Evolutionary conservation across 2,888 invertebrate species (phyloP).

Genomic region (Polydrusus cervinus): DNA sequence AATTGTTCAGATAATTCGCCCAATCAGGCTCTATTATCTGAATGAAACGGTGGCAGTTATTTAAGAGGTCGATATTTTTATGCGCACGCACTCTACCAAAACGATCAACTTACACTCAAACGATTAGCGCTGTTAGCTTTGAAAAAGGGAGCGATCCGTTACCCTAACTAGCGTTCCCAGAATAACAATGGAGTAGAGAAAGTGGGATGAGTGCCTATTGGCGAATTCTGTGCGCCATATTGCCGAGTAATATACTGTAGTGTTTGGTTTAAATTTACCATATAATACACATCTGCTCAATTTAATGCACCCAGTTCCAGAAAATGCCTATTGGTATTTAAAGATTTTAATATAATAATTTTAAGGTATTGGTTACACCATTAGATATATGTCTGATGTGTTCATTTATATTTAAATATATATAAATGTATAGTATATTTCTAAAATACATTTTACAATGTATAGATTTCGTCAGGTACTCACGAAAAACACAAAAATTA

Average conservation of each 20-base stretch:
- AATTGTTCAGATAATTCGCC: conserved; percentile 52
- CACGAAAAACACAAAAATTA: too few relatives aligned
- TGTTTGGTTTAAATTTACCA: conserved; percentile 46
- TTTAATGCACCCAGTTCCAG: conserved; percentile 4
- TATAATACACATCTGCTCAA: conserved; percentile 42
- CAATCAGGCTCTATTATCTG: conserved; percentile 53
- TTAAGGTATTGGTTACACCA: too few relatives aligned
- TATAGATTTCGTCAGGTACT: too few relatives aligned
- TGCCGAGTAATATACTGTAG: conserved; percentile 45
- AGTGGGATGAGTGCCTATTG: conserved; percentile 46
- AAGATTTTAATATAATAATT: too few relatives aligned
- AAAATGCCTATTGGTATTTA: not conserved
- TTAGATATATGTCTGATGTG: too few relatives aligned
- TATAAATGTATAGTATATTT: too few relatives aligned
- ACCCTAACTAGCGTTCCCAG: conserved; percentile 38
- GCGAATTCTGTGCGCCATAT: conserved; percentile 50
- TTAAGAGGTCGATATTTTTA: conserved; percentile 49
- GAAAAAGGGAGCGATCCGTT: conserved; percentile 42
- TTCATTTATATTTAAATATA: too few relatives aligned
- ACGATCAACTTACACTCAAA: conserved; percentile 40
- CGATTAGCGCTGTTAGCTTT: conserved; percentile 36
- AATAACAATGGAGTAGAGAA: conserved; percentile 47
- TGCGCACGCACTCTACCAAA: conserved; percentile 50
- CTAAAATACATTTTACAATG: too few relatives aligned
- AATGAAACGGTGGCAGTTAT: conserved; percentile 19